These are phyloP conservation scores for Lepidocyrtoides sp. DNA, from an alignment of 2,888 invertebrate genomes.

Conservation along the genomic window DNA sequence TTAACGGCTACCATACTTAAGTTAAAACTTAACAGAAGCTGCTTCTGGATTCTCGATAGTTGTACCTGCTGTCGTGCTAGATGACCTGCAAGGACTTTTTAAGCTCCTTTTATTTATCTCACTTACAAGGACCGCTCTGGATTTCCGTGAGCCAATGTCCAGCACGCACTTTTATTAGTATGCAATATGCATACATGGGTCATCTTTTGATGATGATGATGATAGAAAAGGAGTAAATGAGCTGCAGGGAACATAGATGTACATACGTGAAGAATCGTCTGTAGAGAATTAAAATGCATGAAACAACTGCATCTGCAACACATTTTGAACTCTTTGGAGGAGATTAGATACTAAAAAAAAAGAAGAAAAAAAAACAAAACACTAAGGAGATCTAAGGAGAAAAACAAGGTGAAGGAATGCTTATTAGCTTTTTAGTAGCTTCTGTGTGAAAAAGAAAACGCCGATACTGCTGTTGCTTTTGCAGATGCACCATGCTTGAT, in stretches of 20 bases:
- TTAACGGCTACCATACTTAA: no score
- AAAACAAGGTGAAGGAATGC: conserved; percentile 15
- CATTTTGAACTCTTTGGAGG: background rate
- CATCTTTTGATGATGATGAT: background rate
- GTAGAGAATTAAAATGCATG: conserved; percentile 50
- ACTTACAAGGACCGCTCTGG: background rate
- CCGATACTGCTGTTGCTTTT: background rate
- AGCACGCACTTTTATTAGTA: no score
- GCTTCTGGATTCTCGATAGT: conserved; percentile 46
- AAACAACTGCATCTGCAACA: conserved; percentile 54
- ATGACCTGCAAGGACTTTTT: background rate
- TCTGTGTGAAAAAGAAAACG: background rate
- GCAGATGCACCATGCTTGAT: background rate
- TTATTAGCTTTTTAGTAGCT: background rate
- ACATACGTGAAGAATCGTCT: background rate
- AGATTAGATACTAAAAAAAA: background rate
- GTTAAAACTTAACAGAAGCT: background rate
- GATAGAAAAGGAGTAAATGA: conserved; percentile 39
- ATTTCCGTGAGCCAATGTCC: no score
- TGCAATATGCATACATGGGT: background rate
- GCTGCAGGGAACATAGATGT: conserved; percentile 25
- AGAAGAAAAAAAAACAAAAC: background rate
- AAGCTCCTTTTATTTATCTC: background rate
- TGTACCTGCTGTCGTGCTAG: background rate
- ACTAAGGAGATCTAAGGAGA: background rate